Base-by-base conservation (phyloP, 1,140 invertebrate species). In the Pristionchus pacificus region DNA sequence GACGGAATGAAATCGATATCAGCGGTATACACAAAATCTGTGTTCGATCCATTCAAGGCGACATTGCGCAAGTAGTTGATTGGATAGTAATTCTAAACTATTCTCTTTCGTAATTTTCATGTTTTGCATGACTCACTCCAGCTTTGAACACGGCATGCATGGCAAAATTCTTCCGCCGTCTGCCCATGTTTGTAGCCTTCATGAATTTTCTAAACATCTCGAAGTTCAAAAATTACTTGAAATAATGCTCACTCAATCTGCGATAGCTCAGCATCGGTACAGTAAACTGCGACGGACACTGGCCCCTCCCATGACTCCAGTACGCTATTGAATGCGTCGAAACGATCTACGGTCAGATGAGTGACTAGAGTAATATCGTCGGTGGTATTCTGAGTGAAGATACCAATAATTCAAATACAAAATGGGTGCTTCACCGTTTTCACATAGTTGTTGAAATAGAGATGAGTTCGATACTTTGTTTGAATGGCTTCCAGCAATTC, bases 41-140 rank as follows among this genome's bases (percentile, higher is more conserved):
- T 92, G 58, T 89, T 89, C 14, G 91, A 90, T 81, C 93, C 89
- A 59, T 89, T 87, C 72, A 95, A 85, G 19, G 91, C 93, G 3
- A 93, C 90, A 83, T 96, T 95, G 58, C 93, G 86, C 60, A 95
- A 86, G 79, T 92, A 91, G 86, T 96, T 96, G 25, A 95, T 91
- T 0, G 93, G 93, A 86, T 95, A 94, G 80, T 93, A 91, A 78
- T 91, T 90, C 91, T 95, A 81, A 72, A 58, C 60, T n/a, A n/a
- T n/a, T n/a, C n/a, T n/a, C n/a, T 19, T 10, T 6, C 60, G 19
- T 70, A 61, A 31, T 24, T 28, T 24, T 32, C 75, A 62, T 80
- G 28, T 28, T 30, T 32, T 31, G n/a, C 10, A 24, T 24, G 55
- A 32, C 65, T 30, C n/a, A 66, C 65, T 3, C 33, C 65, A 6